Conservation (phyloP, 2,797 vertebrate genomes). For the Loriculus beryllinus region DNA sequence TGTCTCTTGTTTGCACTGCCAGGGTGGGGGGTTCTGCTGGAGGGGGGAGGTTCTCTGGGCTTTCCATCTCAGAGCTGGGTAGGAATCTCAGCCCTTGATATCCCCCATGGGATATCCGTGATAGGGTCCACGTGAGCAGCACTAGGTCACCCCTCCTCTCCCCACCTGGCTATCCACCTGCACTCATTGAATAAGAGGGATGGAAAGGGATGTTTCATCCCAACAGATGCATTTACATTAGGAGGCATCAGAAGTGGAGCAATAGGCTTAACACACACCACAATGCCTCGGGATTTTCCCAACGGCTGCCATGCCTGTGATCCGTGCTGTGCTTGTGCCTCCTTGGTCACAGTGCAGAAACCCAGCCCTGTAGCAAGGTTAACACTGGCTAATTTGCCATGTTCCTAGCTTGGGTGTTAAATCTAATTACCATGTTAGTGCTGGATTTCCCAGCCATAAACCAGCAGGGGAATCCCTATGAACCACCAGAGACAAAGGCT, state of each 20-base stretch:
- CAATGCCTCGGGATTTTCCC: accelerated
- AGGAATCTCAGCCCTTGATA: background rate
- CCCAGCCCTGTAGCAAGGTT: accelerated
- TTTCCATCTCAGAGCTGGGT: background rate
- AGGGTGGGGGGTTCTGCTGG: background rate
- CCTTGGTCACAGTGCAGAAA: background rate
- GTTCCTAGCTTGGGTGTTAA: conserved; percentile 1
- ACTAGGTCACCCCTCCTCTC: background rate
- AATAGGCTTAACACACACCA: accelerated
- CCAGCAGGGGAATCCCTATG: background rate
- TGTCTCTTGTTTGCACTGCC: background rate
- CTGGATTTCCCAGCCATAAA: conserved; percentile 33
- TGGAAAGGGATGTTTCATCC: background rate
- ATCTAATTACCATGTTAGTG: conserved; percentile 32
- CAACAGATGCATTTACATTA: accelerated
- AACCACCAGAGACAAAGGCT: background rate
- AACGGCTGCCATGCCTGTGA: accelerated
- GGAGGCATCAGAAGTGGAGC: background rate
- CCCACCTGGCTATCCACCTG: accelerated
- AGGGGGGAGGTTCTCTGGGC: accelerated
- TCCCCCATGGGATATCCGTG: accelerated
- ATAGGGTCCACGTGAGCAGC: accelerated
- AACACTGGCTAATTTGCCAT: background rate
- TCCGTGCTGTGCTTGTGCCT: accelerated
- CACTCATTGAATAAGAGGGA: accelerated